Evolutionary conservation across 2,888 invertebrate species (phyloP).

Genomic region (Drosophila siamana): DNA sequence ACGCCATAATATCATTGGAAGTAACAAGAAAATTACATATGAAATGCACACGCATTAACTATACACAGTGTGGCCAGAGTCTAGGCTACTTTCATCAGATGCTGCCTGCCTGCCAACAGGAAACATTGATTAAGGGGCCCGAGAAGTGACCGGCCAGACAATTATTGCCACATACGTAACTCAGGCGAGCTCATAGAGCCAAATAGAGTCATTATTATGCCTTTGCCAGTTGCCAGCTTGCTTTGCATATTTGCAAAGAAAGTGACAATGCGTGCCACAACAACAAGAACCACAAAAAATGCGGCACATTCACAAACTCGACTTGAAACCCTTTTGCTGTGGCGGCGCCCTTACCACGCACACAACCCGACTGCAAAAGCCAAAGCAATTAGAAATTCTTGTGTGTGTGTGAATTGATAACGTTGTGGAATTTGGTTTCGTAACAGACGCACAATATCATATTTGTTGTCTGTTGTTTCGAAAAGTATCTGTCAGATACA

Average conservation of each 20-base stretch:
- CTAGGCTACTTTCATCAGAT: slow-evolving; percentile 24
- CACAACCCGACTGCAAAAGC: slow-evolving; percentile 12
- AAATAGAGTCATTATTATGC: slow-evolving; percentile 23
- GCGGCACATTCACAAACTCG: not conserved
- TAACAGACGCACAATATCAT: slow-evolving; percentile 40
- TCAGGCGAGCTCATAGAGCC: not conserved
- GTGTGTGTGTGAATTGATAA: slow-evolving; percentile 13
- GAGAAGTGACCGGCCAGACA: slow-evolving; percentile 6
- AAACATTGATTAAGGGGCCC: slow-evolving; percentile 38
- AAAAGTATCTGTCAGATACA: slow-evolving; percentile 43
- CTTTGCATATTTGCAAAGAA: slow-evolving; percentile 36
- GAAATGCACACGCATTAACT: slow-evolving; percentile 35
- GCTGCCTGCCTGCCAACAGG: slow-evolving; percentile 18
- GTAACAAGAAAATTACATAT: slow-evolving; percentile 55
- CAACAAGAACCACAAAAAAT: too few species aligned
- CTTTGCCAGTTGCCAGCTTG: slow-evolving; percentile 7
- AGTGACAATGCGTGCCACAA: slow-evolving; percentile 26
- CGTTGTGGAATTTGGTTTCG: slow-evolving; percentile 34
- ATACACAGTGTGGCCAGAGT: slow-evolving; percentile 16
- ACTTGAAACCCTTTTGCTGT: slow-evolving; percentile 14
- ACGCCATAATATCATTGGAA: slow-evolving; percentile 34
- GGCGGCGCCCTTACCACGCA: slow-evolving; percentile 27
- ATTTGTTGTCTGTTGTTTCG: slow-evolving; percentile 39
- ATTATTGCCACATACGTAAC: slow-evolving; percentile 15
- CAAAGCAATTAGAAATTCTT: slow-evolving; percentile 46